Conservation (phyloP, 2,888 invertebrate genomes). For the Apodemia duryi region DNA sequence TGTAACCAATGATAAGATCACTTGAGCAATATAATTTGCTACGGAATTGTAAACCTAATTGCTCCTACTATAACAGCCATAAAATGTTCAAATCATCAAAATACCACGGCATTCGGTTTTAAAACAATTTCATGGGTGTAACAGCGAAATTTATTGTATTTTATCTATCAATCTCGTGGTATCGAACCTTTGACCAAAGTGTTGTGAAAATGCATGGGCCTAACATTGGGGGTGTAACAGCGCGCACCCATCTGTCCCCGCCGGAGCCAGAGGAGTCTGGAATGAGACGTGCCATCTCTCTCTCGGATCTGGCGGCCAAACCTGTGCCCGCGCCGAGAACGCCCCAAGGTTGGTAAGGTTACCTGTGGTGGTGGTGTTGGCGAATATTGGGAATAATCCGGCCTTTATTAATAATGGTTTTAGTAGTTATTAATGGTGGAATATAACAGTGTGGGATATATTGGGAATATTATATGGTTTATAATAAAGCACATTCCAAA, state of each 20-base stretch:
- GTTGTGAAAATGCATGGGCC: constrained; percentile 30
- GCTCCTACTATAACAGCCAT: constrained; percentile 2
- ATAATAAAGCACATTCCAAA: too few species aligned
- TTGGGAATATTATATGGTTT: constrained; percentile 1
- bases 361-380: constrained; percentile 31
- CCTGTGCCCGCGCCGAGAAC: constrained; percentile 81
- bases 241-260: constrained; percentile 54
- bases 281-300: constrained; percentile 88
- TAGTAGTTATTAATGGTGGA: background rate
- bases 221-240: constrained; percentile 39
- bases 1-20: constrained; percentile 13
- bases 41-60: constrained; percentile 2
- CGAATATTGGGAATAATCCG: constrained; percentile 2
- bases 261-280: constrained; percentile 70
- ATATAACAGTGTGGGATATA: background rate
- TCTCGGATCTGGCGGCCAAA: constrained; percentile 85
- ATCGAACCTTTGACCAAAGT: constrained; percentile 14
- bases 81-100: background rate
- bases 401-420: background rate
- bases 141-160: too few species aligned
- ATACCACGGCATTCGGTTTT: background rate
- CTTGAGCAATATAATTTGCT: constrained; percentile 13
- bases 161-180: background rate
- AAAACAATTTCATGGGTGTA: background rate
- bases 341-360: constrained; percentile 73